phyloP scores from a whole-genome alignment of 1,140 invertebrate genomes.

The Gonatopus flavifemur region DNA sequence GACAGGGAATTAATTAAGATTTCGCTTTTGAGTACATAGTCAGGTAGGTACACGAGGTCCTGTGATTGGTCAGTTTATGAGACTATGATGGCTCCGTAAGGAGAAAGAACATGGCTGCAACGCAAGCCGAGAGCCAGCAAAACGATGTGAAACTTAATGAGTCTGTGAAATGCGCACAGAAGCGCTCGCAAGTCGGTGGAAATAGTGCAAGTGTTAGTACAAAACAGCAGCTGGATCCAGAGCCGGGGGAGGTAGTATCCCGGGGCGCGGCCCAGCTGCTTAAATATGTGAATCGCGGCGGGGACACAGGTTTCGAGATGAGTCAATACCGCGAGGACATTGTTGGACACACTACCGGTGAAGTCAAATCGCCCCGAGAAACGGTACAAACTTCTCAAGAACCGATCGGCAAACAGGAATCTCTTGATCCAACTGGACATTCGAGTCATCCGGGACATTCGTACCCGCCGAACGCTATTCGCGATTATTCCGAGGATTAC shows the following conservation, averaged over 20 bases:
- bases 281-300: conserved; percentile 52
- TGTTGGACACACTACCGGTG: conserved; percentile 52
- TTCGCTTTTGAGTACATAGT: conserved; percentile 39
- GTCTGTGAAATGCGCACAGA: conserved; percentile 55
- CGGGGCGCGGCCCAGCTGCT: conserved; percentile 54
- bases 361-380: conserved; percentile 53
- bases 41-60: conserved; percentile 39
- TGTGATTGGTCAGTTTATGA: conserved; percentile 45
- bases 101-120: conserved; percentile 62
- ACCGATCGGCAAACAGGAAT: conserved; percentile 45
- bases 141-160: conserved; percentile 61
- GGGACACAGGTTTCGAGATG: conserved; percentile 53
- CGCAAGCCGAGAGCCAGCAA: conserved; percentile 63
- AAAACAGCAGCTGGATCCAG: conserved; percentile 47
- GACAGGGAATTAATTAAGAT: conserved; percentile 34
- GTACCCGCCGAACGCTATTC: conserved; percentile 36
- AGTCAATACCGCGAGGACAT: conserved; percentile 61
- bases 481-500: conserved; percentile 45
- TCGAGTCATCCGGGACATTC: conserved; percentile 37
- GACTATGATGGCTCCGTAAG: conserved; percentile 49
- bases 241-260: conserved; percentile 50
- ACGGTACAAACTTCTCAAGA: conserved; percentile 44
- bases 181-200: conserved; percentile 48
- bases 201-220: conserved; percentile 51
- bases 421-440: conserved; percentile 45